Evolutionary conservation across 2,113 vertebrate genomes (phyloP).

Genomic region (Sula dactylatra): DNA sequence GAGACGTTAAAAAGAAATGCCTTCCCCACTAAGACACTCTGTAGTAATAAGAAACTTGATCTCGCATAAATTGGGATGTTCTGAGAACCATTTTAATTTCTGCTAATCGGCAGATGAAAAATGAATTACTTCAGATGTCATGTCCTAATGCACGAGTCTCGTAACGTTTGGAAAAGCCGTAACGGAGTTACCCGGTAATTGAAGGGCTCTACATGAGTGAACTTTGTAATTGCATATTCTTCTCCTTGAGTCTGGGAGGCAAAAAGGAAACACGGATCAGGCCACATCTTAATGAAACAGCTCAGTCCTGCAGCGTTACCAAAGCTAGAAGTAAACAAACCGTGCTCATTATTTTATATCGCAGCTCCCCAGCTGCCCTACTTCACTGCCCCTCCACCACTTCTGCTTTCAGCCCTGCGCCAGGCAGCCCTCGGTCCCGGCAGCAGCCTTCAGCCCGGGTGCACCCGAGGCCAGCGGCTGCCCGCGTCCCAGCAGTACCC

Average conservation of each 20-base stretch:
- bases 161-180: not conserved
- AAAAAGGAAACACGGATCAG: not conserved
- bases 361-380: rapidly evolving
- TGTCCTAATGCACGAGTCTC: not conserved
- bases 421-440: not conserved
- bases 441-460: not conserved
- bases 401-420: not conserved
- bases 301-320: not conserved
- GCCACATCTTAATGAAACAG: not conserved
- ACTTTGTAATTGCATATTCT: slow-evolving; percentile 56
- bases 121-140: slow-evolving; percentile 55
- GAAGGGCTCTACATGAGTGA: slow-evolving; percentile 60
- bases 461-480: not conserved
- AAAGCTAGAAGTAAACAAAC: slow-evolving; percentile 29
- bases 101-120: slow-evolving; percentile 56
- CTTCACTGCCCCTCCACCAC: not conserved
- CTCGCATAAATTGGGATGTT: slow-evolving; percentile 35
- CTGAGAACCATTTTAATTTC: slow-evolving; percentile 56
- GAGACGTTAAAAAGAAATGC: not conserved
- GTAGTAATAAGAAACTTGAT: slow-evolving; percentile 44
- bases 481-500: rapidly evolving
- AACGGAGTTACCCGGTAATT: slow-evolving; percentile 48
- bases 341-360: not conserved
- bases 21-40: not conserved
- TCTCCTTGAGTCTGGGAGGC: not conserved